Evolutionary conservation across 2,113 vertebrate species (phyloP), one percentile per base, ranked within the genome.

Genomic region (Dolichallabes microphthalmus): DNA sequence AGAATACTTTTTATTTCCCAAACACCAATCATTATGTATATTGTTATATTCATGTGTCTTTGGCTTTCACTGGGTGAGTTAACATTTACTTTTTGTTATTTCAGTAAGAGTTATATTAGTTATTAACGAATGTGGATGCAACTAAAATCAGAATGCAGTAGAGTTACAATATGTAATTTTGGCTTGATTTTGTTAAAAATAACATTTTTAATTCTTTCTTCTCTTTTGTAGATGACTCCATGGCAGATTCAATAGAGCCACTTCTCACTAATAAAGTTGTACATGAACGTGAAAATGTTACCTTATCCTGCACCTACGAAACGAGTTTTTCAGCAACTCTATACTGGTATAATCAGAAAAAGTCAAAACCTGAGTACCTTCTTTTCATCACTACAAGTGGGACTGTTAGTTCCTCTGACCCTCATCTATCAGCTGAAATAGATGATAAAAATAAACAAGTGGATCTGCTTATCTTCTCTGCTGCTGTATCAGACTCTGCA

Each of bases 401-500:
- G 30, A 0, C 0, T 71, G 73, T 55, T 25, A 63, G 45, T 45
- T 1, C 45, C 45, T 45, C 53, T 85, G 25, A 30, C 0, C 1
- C 57, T 6, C 73, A 22, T 76, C 30, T 82, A 32, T 30, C 69
- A 30, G 64, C 78, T 45, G 8, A 25, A 73, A 71, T 82, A 55
- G 32, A 85, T 30, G 9, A 69, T 58, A 64, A 39, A 19, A 22
- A 10, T 2, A 80, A 84, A 75, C 58, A 9, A 25, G 83, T 87
- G 75, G 27, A 86, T 86, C 83, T 90, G 69, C 27, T 74, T 32
- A 75, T 71, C 68, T 71, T 10, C 19, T 71, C 35, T 71, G 68
- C 35, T 45, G 35, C 32, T 22, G 68, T 71, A 63, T 63, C 82
- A 81, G 88, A 90, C 61, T 88, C 87, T 86, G 90, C 82, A 35